Conservation (phyloP, 1,140 invertebrate genomes). For the Drosophila bifasciata region DNA sequence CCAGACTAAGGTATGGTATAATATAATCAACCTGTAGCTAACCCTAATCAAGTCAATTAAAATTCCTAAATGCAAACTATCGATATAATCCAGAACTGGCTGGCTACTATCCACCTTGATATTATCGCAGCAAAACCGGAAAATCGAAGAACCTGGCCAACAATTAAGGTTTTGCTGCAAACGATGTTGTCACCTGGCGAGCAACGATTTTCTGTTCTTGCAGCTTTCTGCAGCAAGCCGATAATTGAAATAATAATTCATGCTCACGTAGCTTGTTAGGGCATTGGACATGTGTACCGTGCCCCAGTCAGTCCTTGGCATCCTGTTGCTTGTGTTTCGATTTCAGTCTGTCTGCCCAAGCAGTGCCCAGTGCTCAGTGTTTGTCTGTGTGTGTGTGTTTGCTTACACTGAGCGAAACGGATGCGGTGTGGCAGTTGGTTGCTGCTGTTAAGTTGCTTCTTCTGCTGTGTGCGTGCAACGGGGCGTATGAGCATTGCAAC, state of each 20-base stretch:
- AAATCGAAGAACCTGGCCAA: too few relatives aligned
- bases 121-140: too few relatives aligned
- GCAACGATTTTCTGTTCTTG: conserved; percentile 4
- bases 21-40: too few relatives aligned
- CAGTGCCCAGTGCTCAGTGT: too few relatives aligned
- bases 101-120: too few relatives aligned
- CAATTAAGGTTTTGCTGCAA: conserved; percentile 6
- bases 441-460: neutral
- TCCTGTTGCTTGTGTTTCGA: conserved; percentile 44
- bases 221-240: neutral
- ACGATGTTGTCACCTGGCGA: conserved; percentile 25
- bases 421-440: too few relatives aligned
- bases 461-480: conserved; percentile 36
- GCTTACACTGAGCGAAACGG: conserved; percentile 32
- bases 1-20: too few relatives aligned
- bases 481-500: conserved; percentile 69
- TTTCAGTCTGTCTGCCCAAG: conserved; percentile 18
- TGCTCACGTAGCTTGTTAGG: conserved; percentile 46
- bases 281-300: conserved; percentile 33
- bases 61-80: too few relatives aligned
- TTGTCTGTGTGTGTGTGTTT: conserved; percentile 43
- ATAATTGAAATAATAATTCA: conserved; percentile 48
- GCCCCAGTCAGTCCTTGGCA: conserved; percentile 10
- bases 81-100: too few relatives aligned
- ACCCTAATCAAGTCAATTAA: too few relatives aligned